phyloP scores from a whole-genome alignment of 2,113 vertebrate species.

The Myodes glareolus region DNA sequence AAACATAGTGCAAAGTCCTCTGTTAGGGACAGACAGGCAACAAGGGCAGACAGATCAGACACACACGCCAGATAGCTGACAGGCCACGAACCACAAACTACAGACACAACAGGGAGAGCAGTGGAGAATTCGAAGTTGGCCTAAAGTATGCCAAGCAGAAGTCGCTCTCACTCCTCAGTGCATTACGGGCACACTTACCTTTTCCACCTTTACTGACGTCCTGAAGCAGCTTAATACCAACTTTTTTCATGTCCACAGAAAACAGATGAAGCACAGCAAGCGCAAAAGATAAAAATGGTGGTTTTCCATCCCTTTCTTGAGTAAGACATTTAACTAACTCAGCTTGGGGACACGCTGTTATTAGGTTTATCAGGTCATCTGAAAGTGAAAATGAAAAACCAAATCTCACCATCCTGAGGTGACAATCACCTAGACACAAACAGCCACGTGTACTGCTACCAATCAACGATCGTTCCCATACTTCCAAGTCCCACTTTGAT shows the following conservation, averaged over 20 bases:
- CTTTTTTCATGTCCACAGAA: slow-evolving; percentile 74
- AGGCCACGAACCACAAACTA: neutral
- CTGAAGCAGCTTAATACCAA: slow-evolving; percentile 82
- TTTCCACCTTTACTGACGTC: slow-evolving; percentile 74
- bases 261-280: slow-evolving; percentile 79
- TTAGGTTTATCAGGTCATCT: slow-evolving; percentile 85
- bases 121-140: neutral
- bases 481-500: neutral
- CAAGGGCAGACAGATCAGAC: too few species aligned
- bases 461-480: neutral
- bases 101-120: neutral
- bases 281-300: slow-evolving; percentile 76
- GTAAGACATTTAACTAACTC: slow-evolving; percentile 82
- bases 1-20: neutral
- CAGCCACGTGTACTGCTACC: neutral
- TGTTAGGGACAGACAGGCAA: neutral
- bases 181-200: slow-evolving; percentile 46
- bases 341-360: slow-evolving; percentile 78
- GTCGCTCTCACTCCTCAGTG: neutral
- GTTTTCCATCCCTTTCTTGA: slow-evolving; percentile 77
- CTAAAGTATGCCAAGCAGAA: neutral
- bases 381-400: slow-evolving; percentile 62
- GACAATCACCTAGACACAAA: neutral
- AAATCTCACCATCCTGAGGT: slow-evolving; percentile 7
- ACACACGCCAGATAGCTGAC: neutral